phyloP scores from a whole-genome alignment of 2,888 invertebrate genomes.

The Rhagonycha fulva region DNA sequence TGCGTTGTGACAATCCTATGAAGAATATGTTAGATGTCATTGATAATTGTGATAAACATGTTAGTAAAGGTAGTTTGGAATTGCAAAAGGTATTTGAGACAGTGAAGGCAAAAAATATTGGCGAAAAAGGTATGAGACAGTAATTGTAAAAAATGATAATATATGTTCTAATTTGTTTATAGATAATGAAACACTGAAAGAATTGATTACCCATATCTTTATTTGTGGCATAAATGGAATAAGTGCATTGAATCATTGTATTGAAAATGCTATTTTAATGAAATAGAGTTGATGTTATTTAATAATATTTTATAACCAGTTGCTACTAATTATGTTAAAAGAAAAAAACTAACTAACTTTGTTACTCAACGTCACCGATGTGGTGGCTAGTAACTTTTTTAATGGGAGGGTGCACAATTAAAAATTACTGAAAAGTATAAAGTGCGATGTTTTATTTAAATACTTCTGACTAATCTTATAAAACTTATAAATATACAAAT shows the following conservation, averaged over 20 bases:
- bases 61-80: neutral
- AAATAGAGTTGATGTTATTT: neutral
- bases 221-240: neutral
- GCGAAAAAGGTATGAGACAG: neutral
- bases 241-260: neutral
- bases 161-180: neutral
- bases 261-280: neutral
- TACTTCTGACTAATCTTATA: too few species aligned
- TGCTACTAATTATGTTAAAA: too few species aligned
- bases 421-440: too few species aligned
- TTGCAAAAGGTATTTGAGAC: neutral
- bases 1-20: neutral
- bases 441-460: too few species aligned
- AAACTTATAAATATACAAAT: too few species aligned
- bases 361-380: too few species aligned
- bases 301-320: too few species aligned
- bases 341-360: too few species aligned
- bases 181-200: neutral
- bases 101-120: neutral
- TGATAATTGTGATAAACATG: neutral
- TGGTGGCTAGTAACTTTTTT: too few species aligned
- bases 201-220: neutral
- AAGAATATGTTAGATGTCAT: neutral
- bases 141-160: neutral
- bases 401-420: too few species aligned